Percentiles rank a stretch among this genome's conserved stretches.
Conservation (phyloP, 2,888 invertebrate species). For the Papilio gigon region DNA sequence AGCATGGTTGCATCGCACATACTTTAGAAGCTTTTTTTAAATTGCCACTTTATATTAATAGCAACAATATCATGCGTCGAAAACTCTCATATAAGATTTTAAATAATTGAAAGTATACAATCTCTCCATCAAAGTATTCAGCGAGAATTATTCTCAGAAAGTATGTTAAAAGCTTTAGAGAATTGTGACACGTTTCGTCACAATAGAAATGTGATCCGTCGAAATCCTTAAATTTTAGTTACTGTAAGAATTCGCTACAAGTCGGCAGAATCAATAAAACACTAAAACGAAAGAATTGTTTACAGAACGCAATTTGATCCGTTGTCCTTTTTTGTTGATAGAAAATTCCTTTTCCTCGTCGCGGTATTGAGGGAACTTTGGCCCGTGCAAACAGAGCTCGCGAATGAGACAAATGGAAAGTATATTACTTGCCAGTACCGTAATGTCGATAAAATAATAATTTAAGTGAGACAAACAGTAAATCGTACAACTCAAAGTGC, state of each 20-base stretch:
- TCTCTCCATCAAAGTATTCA: too few relatives aligned
- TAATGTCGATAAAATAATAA: constrained; percentile 31
- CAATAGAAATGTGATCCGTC: neutral
- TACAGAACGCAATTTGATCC: constrained; percentile 68
- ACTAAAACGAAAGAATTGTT: constrained; percentile 66
- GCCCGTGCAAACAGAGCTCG: constrained; percentile 60
- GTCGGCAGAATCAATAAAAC: constrained; percentile 73
- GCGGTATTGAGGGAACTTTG: constrained; percentile 62
- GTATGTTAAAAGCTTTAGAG: neutral
- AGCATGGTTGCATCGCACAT: neutral
- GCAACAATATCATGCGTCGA: neutral
- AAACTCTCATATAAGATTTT: too few relatives aligned
- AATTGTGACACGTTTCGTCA: neutral
- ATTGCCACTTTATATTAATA: neutral
- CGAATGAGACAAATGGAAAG: constrained; percentile 72
- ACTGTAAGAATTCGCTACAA: constrained; percentile 58
- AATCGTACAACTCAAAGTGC: too few relatives aligned
- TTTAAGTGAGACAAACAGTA: too few relatives aligned
- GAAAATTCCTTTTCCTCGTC: constrained; percentile 71
- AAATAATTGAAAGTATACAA: too few relatives aligned
- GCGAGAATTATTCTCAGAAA: too few relatives aligned
- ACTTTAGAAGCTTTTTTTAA: neutral
- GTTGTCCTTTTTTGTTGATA: constrained; percentile 70
- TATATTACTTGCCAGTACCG: constrained; percentile 32
- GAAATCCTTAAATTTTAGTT: constrained; percentile 6